phyloP scores from a whole-genome alignment of 2,113 vertebrate genomes.

The Pelmatolapia mariae region DNA sequence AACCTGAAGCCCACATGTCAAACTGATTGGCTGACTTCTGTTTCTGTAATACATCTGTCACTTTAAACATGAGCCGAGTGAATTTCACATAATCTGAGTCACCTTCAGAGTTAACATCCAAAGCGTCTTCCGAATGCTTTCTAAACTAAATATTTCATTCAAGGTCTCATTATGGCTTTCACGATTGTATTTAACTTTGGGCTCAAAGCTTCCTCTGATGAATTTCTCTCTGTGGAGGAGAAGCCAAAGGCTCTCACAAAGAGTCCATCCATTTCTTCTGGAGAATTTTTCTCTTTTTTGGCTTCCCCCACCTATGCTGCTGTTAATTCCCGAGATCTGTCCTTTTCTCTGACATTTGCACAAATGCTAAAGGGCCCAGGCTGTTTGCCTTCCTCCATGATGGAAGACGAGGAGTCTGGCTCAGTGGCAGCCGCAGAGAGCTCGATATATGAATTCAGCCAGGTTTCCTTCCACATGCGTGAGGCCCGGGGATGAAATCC shows the following conservation, averaged over 20 bases:
- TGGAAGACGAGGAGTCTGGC: conserved; percentile 38
- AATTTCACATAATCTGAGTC: not conserved
- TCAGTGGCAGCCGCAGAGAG: conserved; percentile 12
- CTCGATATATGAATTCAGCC: conserved; percentile 40
- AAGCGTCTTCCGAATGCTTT: not conserved
- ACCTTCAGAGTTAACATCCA: not conserved
- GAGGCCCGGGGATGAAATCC: conserved; percentile 46
- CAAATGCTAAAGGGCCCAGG: conserved; percentile 47
- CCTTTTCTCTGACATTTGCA: conserved; percentile 62
- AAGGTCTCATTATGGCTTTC: not conserved
- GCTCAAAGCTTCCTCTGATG: not conserved
- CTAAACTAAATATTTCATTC: not conserved
- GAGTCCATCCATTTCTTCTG: not conserved
- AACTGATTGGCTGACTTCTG: not conserved
- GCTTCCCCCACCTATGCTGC: not conserved
- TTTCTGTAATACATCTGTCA: not conserved
- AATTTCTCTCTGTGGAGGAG: not conserved
- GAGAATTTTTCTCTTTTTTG: not conserved
- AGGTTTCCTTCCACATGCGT: not conserved
- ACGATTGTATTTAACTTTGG: not conserved
- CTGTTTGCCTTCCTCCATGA: conserved; percentile 52
- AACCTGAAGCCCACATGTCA: not conserved
- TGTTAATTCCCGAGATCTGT: conserved; percentile 41
- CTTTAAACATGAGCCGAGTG: not conserved
- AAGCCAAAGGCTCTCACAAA: not conserved